Conservation (phyloP, 2,113 vertebrate species). For the Cynoglossus semilaevis region DNA sequence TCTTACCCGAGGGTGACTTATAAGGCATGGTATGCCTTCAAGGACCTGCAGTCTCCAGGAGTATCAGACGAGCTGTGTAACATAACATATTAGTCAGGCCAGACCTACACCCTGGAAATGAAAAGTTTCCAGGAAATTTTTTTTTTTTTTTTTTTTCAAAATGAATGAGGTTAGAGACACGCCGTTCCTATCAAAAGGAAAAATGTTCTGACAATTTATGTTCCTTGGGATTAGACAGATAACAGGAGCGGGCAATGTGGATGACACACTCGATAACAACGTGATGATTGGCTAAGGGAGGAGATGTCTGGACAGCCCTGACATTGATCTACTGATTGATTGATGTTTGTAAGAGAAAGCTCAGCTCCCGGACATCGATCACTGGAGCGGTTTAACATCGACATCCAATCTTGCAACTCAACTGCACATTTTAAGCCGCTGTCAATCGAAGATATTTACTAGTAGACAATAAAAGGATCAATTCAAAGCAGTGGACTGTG, state of each 20-base stretch:
- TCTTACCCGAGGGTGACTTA: constrained; percentile 39
- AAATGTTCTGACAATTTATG: constrained; percentile 24
- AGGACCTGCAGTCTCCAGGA: constrained; percentile 25
- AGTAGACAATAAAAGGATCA: constrained; percentile 17
- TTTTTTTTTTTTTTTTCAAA: constrained; percentile 43
- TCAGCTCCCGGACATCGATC: constrained; percentile 12
- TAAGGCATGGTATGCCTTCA: constrained; percentile 54
- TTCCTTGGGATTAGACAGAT: constrained; percentile 25
- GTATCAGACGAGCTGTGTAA: constrained; percentile 35
- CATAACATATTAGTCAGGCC: constrained; percentile 34
- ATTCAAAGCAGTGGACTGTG: constrained; percentile 3
- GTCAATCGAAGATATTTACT: constrained; percentile 12
- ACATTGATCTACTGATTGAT: constrained; percentile 32
- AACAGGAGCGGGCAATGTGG: background rate
- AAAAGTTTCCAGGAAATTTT: constrained; percentile 52
- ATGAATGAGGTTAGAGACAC: constrained; percentile 43
- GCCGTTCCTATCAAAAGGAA: background rate
- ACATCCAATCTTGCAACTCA: constrained; percentile 12
- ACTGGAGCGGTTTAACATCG: constrained; percentile 39
- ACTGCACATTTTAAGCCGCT: constrained; percentile 13
- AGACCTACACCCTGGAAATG: constrained; percentile 59
- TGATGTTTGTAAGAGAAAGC: constrained; percentile 32
- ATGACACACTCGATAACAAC: constrained; percentile 14
- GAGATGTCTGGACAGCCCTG: background rate
- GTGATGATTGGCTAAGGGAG: constrained; percentile 19